phyloP scores from a whole-genome alignment of 2,113 vertebrate species.

The Semnopithecus entellus region DNA sequence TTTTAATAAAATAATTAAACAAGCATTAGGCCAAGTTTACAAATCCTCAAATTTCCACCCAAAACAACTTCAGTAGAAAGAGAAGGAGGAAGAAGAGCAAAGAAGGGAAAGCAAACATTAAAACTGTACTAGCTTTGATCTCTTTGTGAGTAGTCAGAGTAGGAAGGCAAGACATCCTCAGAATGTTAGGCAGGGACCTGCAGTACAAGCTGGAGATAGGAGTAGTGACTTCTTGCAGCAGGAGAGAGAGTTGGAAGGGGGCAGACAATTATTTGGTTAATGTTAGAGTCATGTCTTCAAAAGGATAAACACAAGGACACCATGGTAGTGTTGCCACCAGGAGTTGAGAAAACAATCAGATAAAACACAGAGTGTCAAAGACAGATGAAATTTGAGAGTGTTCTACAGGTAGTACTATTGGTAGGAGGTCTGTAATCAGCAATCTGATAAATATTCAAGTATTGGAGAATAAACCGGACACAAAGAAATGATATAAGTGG shows the following conservation, averaged over 20 bases:
- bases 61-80: background rate
- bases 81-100: background rate
- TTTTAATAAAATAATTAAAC: background rate
- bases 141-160: background rate
- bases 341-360: background rate
- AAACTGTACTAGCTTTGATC: background rate
- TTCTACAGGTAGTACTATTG: background rate
- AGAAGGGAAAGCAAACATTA: background rate
- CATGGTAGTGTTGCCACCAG: accelerated
- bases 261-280: background rate
- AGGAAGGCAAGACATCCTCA: background rate
- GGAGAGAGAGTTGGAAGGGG: background rate
- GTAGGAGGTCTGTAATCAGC: background rate
- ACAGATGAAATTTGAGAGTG: background rate
- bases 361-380: background rate
- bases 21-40: background rate
- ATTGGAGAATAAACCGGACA: background rate
- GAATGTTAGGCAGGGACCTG: background rate
- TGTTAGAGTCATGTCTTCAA: background rate
- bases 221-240: background rate
- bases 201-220: background rate
- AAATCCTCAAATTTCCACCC: background rate
- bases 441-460: accelerated
- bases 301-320: background rate
- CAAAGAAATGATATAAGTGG: accelerated